phyloP scores from a whole-genome alignment of 2,888 invertebrate genomes.

The Clitarchus hookeri region DNA sequence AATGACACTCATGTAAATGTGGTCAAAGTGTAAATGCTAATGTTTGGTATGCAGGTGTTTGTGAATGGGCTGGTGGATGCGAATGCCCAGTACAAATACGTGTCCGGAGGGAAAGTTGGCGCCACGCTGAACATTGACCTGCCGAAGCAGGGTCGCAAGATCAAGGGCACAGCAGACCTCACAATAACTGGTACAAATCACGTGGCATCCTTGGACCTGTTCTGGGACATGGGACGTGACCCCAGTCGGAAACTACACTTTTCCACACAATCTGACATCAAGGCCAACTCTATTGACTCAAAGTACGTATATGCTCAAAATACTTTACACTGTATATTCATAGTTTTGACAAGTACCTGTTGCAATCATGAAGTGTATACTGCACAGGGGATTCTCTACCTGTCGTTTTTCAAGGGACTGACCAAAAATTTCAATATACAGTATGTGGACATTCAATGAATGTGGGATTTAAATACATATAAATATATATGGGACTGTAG shows the following conservation, averaged over 20 bases:
- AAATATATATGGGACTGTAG: too few relatives aligned
- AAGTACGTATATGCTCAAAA: slow-evolving; percentile 57
- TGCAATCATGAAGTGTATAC: too few relatives aligned
- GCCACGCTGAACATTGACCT: slow-evolving; percentile 50
- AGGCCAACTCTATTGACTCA: slow-evolving; percentile 61
- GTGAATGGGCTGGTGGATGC: slow-evolving; percentile 65
- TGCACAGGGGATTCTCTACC: too few relatives aligned
- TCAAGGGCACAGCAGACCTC: slow-evolving; percentile 59
- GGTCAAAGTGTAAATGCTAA: background rate
- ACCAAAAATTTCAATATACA: too few relatives aligned
- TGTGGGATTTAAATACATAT: too few relatives aligned
- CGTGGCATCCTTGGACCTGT: slow-evolving; percentile 65
- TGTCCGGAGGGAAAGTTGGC: slow-evolving; percentile 66
- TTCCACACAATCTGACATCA: slow-evolving; percentile 64
- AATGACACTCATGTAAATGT: background rate
- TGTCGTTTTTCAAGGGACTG: too few relatives aligned
- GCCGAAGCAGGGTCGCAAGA: slow-evolving; percentile 58
- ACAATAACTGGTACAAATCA: slow-evolving; percentile 63
- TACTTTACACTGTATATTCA: too few relatives aligned
- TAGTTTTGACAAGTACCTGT: too few relatives aligned
- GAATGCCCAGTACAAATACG: slow-evolving; percentile 66
- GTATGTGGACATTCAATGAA: too few relatives aligned
- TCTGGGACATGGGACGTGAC: slow-evolving; percentile 71
- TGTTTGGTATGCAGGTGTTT: slow-evolving; percentile 30
- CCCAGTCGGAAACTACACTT: slow-evolving; percentile 69